A percentile compares a stretch with the other conserved stretches of the same genome.
phyloP scores from a whole-genome alignment of 2,888 invertebrate genomes.

The Strigamia transsilvanica region DNA sequence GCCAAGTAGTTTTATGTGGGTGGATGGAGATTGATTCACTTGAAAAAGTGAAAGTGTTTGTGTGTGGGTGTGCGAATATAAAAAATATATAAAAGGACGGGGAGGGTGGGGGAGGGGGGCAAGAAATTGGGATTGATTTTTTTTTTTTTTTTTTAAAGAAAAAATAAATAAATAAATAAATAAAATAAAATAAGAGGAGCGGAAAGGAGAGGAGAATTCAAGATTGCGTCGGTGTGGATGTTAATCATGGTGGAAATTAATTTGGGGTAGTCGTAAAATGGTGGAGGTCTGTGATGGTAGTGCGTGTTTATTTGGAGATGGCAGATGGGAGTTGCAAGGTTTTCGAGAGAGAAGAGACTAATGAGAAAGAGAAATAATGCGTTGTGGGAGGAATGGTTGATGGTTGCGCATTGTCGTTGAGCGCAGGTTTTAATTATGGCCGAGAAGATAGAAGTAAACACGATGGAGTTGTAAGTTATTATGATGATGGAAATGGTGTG shows the following conservation, averaged over 20 bases:
- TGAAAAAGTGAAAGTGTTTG: neutral
- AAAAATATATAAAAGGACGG: neutral
- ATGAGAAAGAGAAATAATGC: conserved; percentile 40
- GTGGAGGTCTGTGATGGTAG: neutral
- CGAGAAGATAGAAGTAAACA: conserved; percentile 34
- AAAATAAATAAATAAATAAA: too few relatives aligned
- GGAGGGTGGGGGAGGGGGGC: neutral
- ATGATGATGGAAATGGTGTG: conserved; percentile 53
- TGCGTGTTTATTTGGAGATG: conserved; percentile 7
- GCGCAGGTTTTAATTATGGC: conserved; percentile 36
- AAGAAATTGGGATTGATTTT: neutral
- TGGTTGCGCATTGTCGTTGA: neutral
- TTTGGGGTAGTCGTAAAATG: neutral
- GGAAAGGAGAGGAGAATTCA: neutral
- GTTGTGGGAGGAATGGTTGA: conserved; percentile 1
- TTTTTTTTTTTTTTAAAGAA: neutral
- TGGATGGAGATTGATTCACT: conserved; percentile 42
- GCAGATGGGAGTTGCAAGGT: conserved; percentile 17
- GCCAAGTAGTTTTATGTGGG: conserved; percentile 35
- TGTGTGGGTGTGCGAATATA: neutral
- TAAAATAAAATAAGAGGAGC: too few relatives aligned
- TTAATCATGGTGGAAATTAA: neutral
- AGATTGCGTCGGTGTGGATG: neutral
- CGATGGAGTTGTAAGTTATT: conserved; percentile 44
- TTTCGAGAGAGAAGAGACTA: conserved; percentile 12